Percentiles rank a stretch among this genome's conserved stretches.
phyloP scores from a whole-genome alignment of 2,797 vertebrate species.

The Labroides dimidiatus region DNA sequence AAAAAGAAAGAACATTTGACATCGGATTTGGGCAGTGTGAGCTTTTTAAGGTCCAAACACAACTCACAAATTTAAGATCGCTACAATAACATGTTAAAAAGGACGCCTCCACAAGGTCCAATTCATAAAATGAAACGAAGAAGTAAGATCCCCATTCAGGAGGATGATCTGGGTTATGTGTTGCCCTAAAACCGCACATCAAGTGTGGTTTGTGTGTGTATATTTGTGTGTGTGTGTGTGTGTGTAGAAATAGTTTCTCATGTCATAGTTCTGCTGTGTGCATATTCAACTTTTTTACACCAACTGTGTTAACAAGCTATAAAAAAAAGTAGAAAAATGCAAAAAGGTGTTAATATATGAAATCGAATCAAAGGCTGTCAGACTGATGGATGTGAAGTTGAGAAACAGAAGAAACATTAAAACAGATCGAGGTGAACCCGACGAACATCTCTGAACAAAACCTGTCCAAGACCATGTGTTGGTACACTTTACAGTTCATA shows the following conservation, averaged over 20 bases:
- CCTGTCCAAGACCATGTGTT: not conserved
- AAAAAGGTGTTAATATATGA: not conserved
- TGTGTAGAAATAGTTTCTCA: not conserved
- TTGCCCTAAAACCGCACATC: conserved; percentile 23
- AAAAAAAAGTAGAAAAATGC: conserved; percentile 24
- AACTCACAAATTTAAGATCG: not conserved
- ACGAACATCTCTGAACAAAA: conserved; percentile 23
- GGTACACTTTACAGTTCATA: not conserved
- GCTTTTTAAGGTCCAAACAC: not conserved
- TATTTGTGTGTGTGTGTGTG: not conserved
- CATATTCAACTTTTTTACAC: not conserved
- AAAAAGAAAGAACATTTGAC: not conserved
- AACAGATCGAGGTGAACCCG: not conserved
- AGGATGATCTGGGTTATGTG: conserved; percentile 14
- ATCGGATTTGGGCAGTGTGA: conserved; percentile 23
- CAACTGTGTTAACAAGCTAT: conserved; percentile 12
- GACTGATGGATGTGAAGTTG: not conserved
- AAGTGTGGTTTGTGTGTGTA: not conserved
- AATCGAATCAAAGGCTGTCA: conserved; percentile 10
- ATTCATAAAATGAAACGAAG: not conserved
- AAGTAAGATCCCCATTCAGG: not conserved
- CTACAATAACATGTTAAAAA: conserved; percentile 1
- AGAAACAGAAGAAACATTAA: conserved; percentile 3
- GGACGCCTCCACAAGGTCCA: not conserved
- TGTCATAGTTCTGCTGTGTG: not conserved